Evolutionary conservation across 2,797 vertebrate genomes (phyloP).

Genomic region (Typhlichthys subterraneus): DNA sequence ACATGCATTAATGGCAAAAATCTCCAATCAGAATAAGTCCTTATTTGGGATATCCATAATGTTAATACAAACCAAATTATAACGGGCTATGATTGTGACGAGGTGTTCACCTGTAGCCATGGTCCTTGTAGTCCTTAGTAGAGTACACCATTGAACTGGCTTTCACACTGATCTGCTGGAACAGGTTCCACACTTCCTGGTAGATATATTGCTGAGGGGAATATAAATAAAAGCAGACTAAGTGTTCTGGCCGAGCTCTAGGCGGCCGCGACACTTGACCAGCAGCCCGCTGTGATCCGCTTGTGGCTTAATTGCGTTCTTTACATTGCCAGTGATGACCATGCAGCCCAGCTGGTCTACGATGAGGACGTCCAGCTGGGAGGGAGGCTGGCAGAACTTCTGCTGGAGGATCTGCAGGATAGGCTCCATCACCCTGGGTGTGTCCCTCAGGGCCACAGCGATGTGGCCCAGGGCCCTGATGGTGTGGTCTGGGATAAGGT

Average conservation of each 20-base stretch:
- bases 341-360: constrained; percentile 97
- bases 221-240: constrained; percentile 3
- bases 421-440: constrained; percentile 96
- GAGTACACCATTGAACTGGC: constrained; percentile 98
- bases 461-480: constrained; percentile 96
- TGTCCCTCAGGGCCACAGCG: constrained; percentile 92
- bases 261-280: too few species aligned
- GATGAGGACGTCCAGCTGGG: constrained; percentile 94
- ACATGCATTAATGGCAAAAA: too few species aligned
- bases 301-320: constrained; percentile 21
- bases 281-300: too few species aligned
- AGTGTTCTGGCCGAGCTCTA: neutral
- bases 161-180: constrained; percentile 99
- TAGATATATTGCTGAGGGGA: constrained; percentile 94
- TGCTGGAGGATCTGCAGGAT: constrained; percentile 98
- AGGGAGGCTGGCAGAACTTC: constrained; percentile 98
- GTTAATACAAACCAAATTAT: too few species aligned
- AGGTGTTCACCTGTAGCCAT: constrained; percentile 89
- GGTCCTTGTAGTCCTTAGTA: constrained; percentile 94
- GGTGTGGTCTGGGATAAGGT: constrained; percentile 97
- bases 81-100: neutral
- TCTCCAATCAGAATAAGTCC: too few species aligned
- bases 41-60: too few species aligned
- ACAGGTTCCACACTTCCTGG: constrained; percentile 97
- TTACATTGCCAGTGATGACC: constrained; percentile 97